Base-by-base conservation (phyloP, 1,140 invertebrate species). In the Yoshiicerus persimilis region DNA sequence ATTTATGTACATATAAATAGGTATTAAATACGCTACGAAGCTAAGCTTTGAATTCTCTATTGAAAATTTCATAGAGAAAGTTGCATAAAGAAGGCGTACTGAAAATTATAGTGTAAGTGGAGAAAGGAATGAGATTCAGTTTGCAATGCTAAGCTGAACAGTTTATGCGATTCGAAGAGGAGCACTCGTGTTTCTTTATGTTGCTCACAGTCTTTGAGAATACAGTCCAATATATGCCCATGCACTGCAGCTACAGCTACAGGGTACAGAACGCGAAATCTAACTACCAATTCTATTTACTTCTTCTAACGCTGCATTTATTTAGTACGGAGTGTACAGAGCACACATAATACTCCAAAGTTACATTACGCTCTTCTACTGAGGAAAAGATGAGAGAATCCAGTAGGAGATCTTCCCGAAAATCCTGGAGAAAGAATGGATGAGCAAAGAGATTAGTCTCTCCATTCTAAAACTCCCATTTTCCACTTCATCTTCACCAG, bases 401-500 rank as follows among this genome's bases (percentile, higher is more conserved):
- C 30, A 9, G 66, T 30, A 16, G 66, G 30, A 30, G 66, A 70
- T 70, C 30, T 70, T 30, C 25, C 66, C 30, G 9, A 70, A 70
- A 70, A 70, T 70, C 66, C 66, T 70, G 66, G 16, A 70, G 66
- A 70, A 30, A 70, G 66, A 70, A 70, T 70, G 66, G 66, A 70
- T 70, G 66, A 70, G 66, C 66, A 70, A 70, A 70, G 66, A 70
- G 66, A 70, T 70, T 70, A 70, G 66, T 70, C 66, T 70, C 66
- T 30, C 30, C 66, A 70, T 70, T 70, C 66, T 30, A 27, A 70
- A 70, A 70, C 66, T 70, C 66, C 30, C 66, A 70, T 70, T 70
- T 70, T 70, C 27, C 66, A 70, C 66, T 70, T 30, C 66, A 70
- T 70, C 66, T 70, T 70, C 66, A 70, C 27, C 66, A 70, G 66